Percentiles rank a stretch among this genome's conserved stretches.
Conservation (phyloP, 1,140 invertebrate species). For the Macrobrachium nipponense region DNA sequence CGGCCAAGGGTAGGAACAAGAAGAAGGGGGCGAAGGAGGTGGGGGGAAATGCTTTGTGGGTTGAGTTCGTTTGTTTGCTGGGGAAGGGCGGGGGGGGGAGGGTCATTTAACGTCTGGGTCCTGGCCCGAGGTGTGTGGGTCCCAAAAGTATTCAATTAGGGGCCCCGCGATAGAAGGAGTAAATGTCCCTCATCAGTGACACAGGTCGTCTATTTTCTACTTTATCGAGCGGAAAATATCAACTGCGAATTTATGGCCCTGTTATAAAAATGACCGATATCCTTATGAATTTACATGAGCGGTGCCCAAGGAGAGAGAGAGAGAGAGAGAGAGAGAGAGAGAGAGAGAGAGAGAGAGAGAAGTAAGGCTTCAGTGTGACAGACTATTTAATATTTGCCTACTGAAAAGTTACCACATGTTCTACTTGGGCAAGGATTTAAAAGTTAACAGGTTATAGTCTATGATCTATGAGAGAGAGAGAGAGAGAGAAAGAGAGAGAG, state of each 20-base stretch:
- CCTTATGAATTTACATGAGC: conserved; percentile 55
- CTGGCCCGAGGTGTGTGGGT: no score
- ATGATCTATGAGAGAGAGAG: neutral
- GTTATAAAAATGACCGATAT: conserved; percentile 53
- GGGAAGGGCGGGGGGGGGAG: no score
- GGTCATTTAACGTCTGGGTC: no score
- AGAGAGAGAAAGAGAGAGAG: neutral
- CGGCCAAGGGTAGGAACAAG: no score
- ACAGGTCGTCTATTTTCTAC: conserved; percentile 36
- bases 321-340: conserved; percentile 8
- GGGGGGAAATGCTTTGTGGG: no score
- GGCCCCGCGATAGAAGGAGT: conserved; percentile 11
- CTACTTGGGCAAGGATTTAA: no score
- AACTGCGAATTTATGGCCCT: conserved; percentile 39
- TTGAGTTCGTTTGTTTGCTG: no score
- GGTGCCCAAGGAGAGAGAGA: conserved; percentile 1
- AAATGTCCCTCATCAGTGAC: conserved; percentile 23
- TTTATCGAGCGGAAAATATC: conserved; percentile 56
- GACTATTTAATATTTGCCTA: no score
- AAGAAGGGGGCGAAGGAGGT: no score
- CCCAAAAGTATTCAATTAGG: conserved; percentile 33
- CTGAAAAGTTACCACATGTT: no score
- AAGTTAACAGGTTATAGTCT: no score
- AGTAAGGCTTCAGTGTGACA: neutral
- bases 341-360: neutral